Conservation (phyloP, 2,888 invertebrate genomes). For the Conus canariensis region DNA sequence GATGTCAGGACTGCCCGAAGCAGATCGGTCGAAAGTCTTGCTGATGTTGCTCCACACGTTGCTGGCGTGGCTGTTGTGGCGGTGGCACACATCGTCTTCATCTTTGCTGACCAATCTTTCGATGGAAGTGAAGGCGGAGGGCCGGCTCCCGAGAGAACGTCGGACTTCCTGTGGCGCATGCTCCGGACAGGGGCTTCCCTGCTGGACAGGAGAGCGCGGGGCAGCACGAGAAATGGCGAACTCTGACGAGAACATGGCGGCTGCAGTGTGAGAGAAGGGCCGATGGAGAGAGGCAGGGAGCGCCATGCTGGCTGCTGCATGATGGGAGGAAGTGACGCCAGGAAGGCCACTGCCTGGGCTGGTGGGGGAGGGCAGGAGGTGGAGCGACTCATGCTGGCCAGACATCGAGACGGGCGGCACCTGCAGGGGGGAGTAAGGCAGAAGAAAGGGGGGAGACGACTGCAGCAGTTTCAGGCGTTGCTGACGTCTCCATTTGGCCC, state of each 20-base stretch:
- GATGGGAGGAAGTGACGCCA: constrained; percentile 22
- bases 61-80: neutral
- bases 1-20: neutral
- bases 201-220: neutral
- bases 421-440: constrained; percentile 44
- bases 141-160: constrained; percentile 13
- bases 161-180: constrained; percentile 25
- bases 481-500: constrained; percentile 72
- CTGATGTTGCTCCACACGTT: neutral
- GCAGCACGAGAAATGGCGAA: neutral
- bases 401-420: neutral
- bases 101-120: constrained; percentile 26
- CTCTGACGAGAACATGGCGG: neutral
- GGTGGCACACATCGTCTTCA: neutral
- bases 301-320: constrained; percentile 6
- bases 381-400: constrained; percentile 23
- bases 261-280: neutral
- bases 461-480: constrained; percentile 68
- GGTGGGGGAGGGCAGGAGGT: constrained; percentile 15
- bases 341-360: neutral
- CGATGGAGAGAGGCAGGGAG: neutral
- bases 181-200: neutral
- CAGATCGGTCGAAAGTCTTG: neutral
- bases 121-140: constrained; percentile 40
- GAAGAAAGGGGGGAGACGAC: constrained; percentile 57